Conservation (phyloP, 2,797 vertebrate species). For the Pipistrellus pipistrellus region DNA sequence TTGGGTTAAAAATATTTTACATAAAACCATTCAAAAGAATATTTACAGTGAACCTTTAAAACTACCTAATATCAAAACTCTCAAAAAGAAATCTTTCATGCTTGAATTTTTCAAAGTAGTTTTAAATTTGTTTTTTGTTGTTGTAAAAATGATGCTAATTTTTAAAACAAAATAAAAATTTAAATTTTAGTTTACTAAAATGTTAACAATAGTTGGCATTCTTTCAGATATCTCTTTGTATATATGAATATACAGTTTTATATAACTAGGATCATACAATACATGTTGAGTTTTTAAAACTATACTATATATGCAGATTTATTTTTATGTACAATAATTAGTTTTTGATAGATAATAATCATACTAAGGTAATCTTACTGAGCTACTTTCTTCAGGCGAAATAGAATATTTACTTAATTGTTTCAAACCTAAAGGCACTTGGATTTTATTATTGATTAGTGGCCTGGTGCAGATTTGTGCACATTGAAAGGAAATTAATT, state of each 20-base stretch:
- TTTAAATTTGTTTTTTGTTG: slow-evolving; percentile 28
- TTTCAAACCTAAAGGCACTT: slow-evolving; percentile 36
- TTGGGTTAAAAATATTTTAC: slow-evolving; percentile 42
- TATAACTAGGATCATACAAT: not conserved
- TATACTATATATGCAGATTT: not conserved
- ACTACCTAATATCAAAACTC: not conserved
- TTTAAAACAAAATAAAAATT: not conserved
- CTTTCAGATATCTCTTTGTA: slow-evolving; percentile 20
- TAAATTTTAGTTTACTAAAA: slow-evolving; percentile 37
- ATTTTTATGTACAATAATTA: slow-evolving; percentile 50
- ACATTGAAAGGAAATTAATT: no score
- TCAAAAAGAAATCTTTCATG: slow-evolving; percentile 41
- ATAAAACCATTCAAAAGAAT: slow-evolving; percentile 28
- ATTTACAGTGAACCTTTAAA: slow-evolving; percentile 52
- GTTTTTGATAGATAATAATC: slow-evolving; percentile 46
- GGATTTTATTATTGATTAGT: slow-evolving; percentile 10
- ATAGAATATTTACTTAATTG: slow-evolving; percentile 43
- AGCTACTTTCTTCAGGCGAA: slow-evolving; percentile 1
- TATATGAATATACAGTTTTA: not conserved
- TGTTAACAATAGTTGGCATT: slow-evolving; percentile 25
- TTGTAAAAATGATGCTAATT: slow-evolving; percentile 22
- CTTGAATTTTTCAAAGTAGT: slow-evolving; percentile 59
- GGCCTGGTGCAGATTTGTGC: no score
- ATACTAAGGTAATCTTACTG: slow-evolving; percentile 25
- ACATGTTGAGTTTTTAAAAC: slow-evolving; percentile 1